Percentiles rank a stretch among this genome's conserved stretches.
Evolutionary conservation across 23 tunicate genomes (phyloP).

Genomic region (Corella eumyota): DNA sequence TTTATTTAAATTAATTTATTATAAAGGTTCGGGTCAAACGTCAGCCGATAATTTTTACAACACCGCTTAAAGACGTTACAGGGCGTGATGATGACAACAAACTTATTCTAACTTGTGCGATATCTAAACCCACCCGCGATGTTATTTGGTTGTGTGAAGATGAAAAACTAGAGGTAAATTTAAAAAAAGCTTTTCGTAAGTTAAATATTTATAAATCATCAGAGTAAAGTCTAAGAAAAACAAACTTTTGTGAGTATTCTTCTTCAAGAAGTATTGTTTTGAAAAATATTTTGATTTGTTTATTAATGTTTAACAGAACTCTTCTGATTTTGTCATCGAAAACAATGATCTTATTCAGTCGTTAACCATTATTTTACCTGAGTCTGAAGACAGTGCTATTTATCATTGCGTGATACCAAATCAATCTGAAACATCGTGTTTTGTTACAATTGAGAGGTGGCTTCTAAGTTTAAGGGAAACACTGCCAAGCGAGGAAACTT

Average conservation of each 20-base stretch:
- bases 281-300: no score
- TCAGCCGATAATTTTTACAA: constrained; percentile 1
- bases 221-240: no score
- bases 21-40: constrained; percentile 15
- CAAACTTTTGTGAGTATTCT: no score
- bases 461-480: neutral
- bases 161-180: constrained; percentile 6
- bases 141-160: constrained; percentile 20
- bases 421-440: constrained; percentile 21
- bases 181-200: no score
- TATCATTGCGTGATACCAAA: constrained; percentile 19
- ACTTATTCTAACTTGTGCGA: constrained; percentile 14
- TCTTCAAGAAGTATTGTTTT: no score
- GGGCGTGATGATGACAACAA: constrained; percentile 11
- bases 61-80: constrained; percentile 14
- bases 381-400: neutral
- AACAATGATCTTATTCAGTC: neutral
- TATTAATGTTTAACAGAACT: no score
- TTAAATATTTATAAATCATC: no score
- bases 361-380: neutral
- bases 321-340: no score
- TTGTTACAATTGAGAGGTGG: constrained; percentile 5
- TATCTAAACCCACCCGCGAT: constrained; percentile 5
- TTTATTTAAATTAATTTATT: neutral
- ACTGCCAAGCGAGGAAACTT: neutral